phyloP scores from a whole-genome alignment of 1,140 invertebrate genomes.

The Leptinotarsa undecemlineata region DNA sequence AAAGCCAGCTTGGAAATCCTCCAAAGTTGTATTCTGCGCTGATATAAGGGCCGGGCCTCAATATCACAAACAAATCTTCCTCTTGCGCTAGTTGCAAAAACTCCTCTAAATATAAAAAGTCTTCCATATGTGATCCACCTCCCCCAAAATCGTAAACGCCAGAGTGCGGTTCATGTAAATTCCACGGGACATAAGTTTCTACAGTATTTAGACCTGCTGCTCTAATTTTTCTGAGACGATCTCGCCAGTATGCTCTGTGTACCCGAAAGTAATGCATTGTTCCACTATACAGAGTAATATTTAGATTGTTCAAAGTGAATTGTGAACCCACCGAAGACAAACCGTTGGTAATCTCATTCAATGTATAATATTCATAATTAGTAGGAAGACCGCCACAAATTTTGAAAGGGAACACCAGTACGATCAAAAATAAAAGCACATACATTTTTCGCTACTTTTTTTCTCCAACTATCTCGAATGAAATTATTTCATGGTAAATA shows the following conservation, averaged over 20 bases:
- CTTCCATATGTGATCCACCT: conserved; percentile 75
- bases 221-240: conserved; percentile 72
- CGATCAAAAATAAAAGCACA: neutral
- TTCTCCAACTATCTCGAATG: too few species aligned
- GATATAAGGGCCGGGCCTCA: conserved; percentile 91
- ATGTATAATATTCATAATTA: conserved; percentile 49
- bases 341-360: conserved; percentile 41
- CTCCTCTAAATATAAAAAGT: conserved; percentile 58
- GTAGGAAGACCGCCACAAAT: conserved; percentile 34
- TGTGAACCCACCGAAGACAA: conserved; percentile 41
- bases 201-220: conserved; percentile 86
- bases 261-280: conserved; percentile 92
- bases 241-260: conserved; percentile 63
- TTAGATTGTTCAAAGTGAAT: conserved; percentile 47
- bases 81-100: conserved; percentile 81
- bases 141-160: conserved; percentile 70
- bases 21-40: conserved; percentile 79
- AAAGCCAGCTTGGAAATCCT: conserved; percentile 48
- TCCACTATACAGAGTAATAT: conserved; percentile 60
- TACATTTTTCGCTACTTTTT: neutral
- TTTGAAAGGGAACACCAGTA: neutral
- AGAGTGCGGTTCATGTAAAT: conserved; percentile 74
- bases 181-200: conserved; percentile 95
- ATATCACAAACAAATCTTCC: conserved; percentile 79
- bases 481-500: too few species aligned